These are phyloP conservation scores for Serrognathus titanus DNA, from an alignment of 2,888 invertebrate species.

Conservation along the genomic window DNA sequence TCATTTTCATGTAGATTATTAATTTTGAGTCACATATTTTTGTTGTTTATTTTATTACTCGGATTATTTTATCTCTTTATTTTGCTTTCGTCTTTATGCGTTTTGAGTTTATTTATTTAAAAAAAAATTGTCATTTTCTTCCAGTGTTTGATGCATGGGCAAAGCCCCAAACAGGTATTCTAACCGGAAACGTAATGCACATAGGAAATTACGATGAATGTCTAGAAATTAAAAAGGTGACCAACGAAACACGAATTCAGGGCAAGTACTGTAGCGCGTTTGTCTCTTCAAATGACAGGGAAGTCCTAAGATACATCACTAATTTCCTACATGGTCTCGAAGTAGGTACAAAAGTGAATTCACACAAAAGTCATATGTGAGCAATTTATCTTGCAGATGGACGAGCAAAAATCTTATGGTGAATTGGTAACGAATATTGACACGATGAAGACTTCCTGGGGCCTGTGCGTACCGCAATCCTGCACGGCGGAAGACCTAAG, in stretches of 20 bases:
- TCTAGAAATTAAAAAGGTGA: slow-evolving; percentile 3
- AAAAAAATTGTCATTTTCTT: background rate
- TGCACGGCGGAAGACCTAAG: slow-evolving; percentile 7
- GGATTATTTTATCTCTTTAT: background rate
- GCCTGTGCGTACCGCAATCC: slow-evolving; percentile 11
- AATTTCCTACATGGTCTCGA: slow-evolving; percentile 3
- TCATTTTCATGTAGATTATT: background rate
- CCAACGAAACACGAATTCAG: slow-evolving; percentile 4
- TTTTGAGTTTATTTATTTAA: too few species aligned
- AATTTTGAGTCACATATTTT: background rate
- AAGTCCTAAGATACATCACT: background rate
- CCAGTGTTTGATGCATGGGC: slow-evolving; percentile 25
- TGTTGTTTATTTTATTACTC: background rate
- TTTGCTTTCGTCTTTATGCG: background rate
- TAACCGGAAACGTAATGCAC: slow-evolving; percentile 21
- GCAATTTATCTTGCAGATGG: background rate
- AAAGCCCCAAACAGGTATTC: slow-evolving; percentile 23
- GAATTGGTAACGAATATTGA: background rate
- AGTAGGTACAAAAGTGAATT: background rate
- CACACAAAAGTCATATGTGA: background rate
- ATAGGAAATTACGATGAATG: slow-evolving; percentile 27
- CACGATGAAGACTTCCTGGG: slow-evolving; percentile 6
- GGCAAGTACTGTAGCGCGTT: slow-evolving; percentile 14
- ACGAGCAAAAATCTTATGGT: background rate
- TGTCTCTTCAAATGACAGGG: slow-evolving; percentile 6